Conservation (phyloP, 2,113 vertebrate genomes). For the Pseudopodoces humilis region DNA sequence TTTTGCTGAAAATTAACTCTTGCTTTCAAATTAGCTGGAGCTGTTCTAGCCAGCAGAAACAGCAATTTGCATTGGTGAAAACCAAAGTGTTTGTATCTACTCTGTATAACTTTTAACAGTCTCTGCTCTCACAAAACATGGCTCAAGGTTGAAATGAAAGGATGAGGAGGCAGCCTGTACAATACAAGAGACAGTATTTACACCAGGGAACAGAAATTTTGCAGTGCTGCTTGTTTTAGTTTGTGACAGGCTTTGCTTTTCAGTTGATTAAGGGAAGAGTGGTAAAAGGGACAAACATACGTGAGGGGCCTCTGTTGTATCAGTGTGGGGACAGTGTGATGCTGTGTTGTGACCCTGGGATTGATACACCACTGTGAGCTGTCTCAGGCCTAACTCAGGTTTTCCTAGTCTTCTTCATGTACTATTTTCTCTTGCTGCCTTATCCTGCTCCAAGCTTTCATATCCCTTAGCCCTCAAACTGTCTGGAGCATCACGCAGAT, state of each 20-base stretch:
- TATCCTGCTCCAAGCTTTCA: not conserved
- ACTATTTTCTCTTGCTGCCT: not conserved
- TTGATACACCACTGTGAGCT: not conserved
- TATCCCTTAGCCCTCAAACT: not conserved
- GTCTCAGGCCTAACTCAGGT: not conserved
- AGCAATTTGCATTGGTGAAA: not conserved
- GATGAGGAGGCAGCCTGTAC: not conserved
- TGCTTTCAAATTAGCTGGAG: not conserved
- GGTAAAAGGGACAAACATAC: not conserved
- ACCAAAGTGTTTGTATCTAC: not conserved
- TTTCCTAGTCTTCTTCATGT: not conserved
- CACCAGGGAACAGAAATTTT: not conserved
- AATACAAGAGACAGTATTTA: not conserved
- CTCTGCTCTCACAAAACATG: not conserved
- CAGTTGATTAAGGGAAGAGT: not conserved
- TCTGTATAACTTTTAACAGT: not conserved
- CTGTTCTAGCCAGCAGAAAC: not conserved
- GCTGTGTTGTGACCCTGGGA: not conserved
- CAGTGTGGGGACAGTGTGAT: fast-evolving
- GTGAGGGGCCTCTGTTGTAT: fast-evolving
- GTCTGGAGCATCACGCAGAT: not conserved
- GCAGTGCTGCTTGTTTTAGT: not conserved
- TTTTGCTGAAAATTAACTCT: not conserved
- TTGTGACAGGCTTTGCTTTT: not conserved
- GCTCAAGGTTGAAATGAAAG: not conserved